Conservation (phyloP, 2,113 vertebrate genomes). For the Sylvietta virens region DNA sequence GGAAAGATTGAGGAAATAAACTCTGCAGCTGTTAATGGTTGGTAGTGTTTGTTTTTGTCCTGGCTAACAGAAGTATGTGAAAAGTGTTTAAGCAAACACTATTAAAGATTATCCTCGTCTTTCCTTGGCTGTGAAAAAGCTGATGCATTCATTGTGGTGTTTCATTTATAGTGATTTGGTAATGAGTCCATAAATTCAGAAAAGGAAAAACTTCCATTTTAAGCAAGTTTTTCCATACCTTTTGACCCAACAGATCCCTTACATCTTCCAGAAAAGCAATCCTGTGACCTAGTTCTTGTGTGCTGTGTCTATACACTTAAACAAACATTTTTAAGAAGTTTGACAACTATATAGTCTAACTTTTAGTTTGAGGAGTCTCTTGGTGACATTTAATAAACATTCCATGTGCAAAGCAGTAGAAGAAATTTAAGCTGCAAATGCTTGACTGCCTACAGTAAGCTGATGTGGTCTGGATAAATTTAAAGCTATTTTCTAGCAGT, state of each 20-base stretch:
- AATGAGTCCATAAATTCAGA: background rate
- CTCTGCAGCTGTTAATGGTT: background rate
- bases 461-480: background rate
- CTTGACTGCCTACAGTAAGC: background rate
- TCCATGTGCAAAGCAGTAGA: background rate
- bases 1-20: background rate
- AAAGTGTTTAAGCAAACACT: background rate
- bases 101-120: background rate
- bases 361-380: background rate
- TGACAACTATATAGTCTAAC: background rate
- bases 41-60: background rate
- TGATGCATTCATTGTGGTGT: background rate
- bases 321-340: background rate
- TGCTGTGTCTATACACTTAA: background rate
- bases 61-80: background rate
- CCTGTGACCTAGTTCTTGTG: conserved; percentile 19
- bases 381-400: background rate
- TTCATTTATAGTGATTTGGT: background rate
- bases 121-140: background rate
- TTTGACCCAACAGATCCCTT: background rate
- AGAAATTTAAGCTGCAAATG: background rate
- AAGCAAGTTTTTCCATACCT: conserved; percentile 20
- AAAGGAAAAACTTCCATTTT: background rate
- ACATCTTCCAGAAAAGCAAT: background rate
- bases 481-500: background rate